These are phyloP conservation scores for Indri indri DNA, from an alignment of 2,113 vertebrate species.

Conservation along the genomic window DNA sequence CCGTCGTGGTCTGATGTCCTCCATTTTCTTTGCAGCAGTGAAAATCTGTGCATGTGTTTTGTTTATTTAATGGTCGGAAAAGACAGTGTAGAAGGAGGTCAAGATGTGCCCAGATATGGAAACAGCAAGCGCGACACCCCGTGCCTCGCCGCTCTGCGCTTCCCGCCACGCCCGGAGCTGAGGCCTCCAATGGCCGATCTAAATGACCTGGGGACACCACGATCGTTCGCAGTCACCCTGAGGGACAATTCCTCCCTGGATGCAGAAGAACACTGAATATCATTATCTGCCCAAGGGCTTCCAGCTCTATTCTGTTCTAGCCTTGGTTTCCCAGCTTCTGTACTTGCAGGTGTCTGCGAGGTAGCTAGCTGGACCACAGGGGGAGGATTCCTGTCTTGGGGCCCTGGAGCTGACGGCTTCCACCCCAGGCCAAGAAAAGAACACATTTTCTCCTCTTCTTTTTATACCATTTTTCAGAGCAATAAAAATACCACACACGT, in stretches of 20 bases:
- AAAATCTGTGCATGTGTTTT: background rate
- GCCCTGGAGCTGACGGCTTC: accelerated
- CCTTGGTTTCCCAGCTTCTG: background rate
- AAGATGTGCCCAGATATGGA: accelerated
- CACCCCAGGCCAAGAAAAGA: no score
- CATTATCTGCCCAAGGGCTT: accelerated
- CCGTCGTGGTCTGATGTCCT: accelerated
- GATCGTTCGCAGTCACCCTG: accelerated
- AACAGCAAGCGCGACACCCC: accelerated
- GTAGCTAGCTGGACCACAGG: no score
- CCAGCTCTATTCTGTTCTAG: background rate
- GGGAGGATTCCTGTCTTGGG: background rate
- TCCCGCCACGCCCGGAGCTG: accelerated
- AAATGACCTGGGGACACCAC: accelerated
- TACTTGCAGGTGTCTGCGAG: background rate
- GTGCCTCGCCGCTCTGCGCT: accelerated
- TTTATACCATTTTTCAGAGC: background rate
- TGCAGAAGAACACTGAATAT: background rate
- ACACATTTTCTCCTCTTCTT: accelerated
- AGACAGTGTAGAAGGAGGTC: accelerated
- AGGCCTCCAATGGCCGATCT: accelerated
- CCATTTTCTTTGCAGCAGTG: background rate
- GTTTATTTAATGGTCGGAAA: background rate
- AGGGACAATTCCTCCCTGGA: accelerated
- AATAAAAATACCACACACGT: accelerated